Evolutionary conservation across 2,113 vertebrate genomes (phyloP).

Genomic region (Pipra filicauda): DNA sequence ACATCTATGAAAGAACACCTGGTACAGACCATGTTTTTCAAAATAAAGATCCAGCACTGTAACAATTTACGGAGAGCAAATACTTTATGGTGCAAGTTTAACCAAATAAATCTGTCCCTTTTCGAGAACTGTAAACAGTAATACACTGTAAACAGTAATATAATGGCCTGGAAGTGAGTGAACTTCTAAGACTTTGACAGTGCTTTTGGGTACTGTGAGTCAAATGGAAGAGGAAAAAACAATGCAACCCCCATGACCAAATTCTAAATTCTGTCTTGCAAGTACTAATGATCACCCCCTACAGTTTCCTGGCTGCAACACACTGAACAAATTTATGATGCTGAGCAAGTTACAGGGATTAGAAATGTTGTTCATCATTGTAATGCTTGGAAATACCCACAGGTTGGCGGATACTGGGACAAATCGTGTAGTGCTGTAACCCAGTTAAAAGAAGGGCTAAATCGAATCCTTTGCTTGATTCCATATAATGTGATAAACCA

Average conservation of each 20-base stretch:
- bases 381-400: slow-evolving; percentile 31
- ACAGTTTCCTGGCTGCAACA: neutral
- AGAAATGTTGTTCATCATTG: neutral
- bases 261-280: neutral
- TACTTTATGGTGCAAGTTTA: neutral
- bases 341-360: neutral
- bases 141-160: neutral
- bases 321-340: neutral
- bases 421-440: slow-evolving; percentile 95
- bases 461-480: slow-evolving; percentile 95
- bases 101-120: neutral
- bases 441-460: slow-evolving; percentile 96
- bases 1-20: neutral
- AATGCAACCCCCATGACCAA: neutral
- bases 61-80: neutral
- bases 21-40: neutral
- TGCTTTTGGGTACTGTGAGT: neutral
- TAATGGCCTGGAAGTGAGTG: neutral
- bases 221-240: neutral
- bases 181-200: neutral
- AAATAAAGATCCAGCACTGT: neutral
- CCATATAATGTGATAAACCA: slow-evolving; percentile 98
- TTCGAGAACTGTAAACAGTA: neutral
- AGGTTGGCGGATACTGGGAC: slow-evolving; percentile 99
- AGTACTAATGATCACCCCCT: neutral